phyloP scores from a whole-genome alignment of 2,797 vertebrate genomes.

The Lycodopsis pacificus region DNA sequence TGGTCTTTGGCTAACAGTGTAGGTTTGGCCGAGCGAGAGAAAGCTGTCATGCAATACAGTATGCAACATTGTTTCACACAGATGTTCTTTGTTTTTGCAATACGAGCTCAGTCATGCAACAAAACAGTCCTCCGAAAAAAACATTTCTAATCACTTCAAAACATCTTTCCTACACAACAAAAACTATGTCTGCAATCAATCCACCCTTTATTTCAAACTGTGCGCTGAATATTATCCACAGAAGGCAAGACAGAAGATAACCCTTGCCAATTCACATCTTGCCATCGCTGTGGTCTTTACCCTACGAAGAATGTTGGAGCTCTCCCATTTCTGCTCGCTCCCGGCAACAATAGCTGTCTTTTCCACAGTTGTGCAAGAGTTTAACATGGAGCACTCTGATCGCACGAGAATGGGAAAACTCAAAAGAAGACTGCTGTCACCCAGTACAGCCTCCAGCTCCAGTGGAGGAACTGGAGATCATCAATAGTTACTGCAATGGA shows the following conservation, averaged over 20 bases:
- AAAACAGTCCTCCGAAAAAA: conserved; percentile 62
- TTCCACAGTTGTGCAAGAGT: conserved; percentile 69
- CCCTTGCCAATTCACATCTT: conserved; percentile 62
- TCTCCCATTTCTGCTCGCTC: conserved; percentile 56
- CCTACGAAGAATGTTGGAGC: conserved; percentile 62
- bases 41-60: conserved; percentile 66
- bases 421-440: conserved; percentile 57
- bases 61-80: conserved; percentile 61
- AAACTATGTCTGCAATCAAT: conserved; percentile 50
- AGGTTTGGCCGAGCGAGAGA: conserved; percentile 50
- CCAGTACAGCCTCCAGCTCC: conserved; percentile 54
- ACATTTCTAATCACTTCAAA: conserved; percentile 63
- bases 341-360: conserved; percentile 66
- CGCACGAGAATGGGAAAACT: conserved; percentile 56
- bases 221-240: conserved; percentile 54
- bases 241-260: conserved; percentile 44
- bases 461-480: conserved; percentile 49
- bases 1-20: conserved; percentile 62
- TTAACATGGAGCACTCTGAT: conserved; percentile 55
- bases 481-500: conserved; percentile 37
- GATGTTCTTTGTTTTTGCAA: conserved; percentile 68
- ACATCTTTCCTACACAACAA: conserved; percentile 53
- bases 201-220: conserved; percentile 46
- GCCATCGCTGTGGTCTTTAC: conserved; percentile 65
- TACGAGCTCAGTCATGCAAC: conserved; percentile 57